Base-by-base conservation (phyloP, 1,140 invertebrate genomes). In the Gryllus bimaculatus region DNA sequence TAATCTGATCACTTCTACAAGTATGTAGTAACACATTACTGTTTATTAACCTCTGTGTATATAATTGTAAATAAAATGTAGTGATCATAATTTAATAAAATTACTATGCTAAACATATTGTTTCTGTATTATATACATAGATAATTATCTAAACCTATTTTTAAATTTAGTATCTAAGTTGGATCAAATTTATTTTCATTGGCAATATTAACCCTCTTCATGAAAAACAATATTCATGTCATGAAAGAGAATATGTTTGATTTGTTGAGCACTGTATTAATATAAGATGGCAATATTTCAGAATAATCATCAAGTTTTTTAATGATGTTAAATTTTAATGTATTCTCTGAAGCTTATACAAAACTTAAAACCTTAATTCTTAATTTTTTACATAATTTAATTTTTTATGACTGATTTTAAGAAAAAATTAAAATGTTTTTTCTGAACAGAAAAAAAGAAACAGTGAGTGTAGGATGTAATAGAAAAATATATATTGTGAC, bases 221-320 rank as follows among this genome's bases (percentile, higher is more conserved):
- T 66, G 54, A 66, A 18, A 66, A 66, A 66, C 54, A 66, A 66
- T 66, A 66, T 18, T 66, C 54, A 66, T 66, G 54, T 66, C 10
- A 18, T 66, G 54, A 66, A 66, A 13, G 54, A 66, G 54, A 66
- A 66, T 66, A 18, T 66, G 54, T 66, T 66, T 66, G 10, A 66
- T 66, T 66, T 66, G 54, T 66, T 66, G 54, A 66, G 54, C 54
- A 66, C 54, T 66, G 54, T 66, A 66, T 66, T 66, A 66, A 66
- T 66, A 66, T 39, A 39, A 39, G 26, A 39, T 39, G 26, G 26
- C 26, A 39, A 39, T 39, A 39, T 39, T 66, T 66, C 18, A 66
- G 54, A 66, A 66, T 13, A 66, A 66, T 13, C 54, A 66, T 66
- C 2, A 18, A 3, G 2, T 66, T 66, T 18, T 66, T 3, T 3